Percentiles rank a stretch among this genome's conserved stretches.
Conservation (phyloP, 1,140 invertebrate genomes). For the Trichonephila inaurata region DNA sequence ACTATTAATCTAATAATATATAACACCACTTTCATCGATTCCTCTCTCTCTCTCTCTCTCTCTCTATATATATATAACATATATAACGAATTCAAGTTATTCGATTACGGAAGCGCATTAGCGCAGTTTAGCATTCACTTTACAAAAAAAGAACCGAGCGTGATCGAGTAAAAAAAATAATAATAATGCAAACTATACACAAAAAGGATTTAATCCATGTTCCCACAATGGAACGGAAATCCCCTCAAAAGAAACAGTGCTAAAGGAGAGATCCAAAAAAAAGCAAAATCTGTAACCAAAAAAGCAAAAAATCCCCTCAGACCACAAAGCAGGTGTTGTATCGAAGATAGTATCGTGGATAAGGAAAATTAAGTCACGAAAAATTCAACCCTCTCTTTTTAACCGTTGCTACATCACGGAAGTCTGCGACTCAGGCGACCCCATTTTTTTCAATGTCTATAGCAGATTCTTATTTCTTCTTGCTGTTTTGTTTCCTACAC, state of each 20-base stretch:
- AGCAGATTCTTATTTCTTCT: slow-evolving; percentile 53
- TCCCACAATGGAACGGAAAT: slow-evolving; percentile 25
- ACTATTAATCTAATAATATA: no score
- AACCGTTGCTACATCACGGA: slow-evolving; percentile 40
- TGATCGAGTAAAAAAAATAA: background rate
- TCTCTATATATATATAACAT: no score
- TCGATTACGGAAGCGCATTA: background rate
- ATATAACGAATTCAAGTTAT: no score
- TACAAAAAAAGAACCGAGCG: background rate
- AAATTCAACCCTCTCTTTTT: slow-evolving; percentile 58
- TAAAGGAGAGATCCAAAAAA: background rate
- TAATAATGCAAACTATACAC: background rate
- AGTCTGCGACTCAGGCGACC: slow-evolving; percentile 64
- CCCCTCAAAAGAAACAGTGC: background rate
- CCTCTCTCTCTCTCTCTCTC: no score
- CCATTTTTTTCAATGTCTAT: slow-evolving; percentile 75
- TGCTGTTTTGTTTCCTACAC: slow-evolving; percentile 44
- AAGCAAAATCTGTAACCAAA: no score
- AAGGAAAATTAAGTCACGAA: slow-evolving; percentile 33
- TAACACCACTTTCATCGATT: no score
- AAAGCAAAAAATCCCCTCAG: background rate
- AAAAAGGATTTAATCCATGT: background rate
- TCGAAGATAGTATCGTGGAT: slow-evolving; percentile 22
- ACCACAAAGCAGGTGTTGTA: slow-evolving; percentile 54
- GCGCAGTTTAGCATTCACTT: background rate